Evolutionary conservation across 1,140 invertebrate genomes (phyloP), one percentile per base, ranked within the genome.

Genomic region (Hylyphantes graminicola): DNA sequence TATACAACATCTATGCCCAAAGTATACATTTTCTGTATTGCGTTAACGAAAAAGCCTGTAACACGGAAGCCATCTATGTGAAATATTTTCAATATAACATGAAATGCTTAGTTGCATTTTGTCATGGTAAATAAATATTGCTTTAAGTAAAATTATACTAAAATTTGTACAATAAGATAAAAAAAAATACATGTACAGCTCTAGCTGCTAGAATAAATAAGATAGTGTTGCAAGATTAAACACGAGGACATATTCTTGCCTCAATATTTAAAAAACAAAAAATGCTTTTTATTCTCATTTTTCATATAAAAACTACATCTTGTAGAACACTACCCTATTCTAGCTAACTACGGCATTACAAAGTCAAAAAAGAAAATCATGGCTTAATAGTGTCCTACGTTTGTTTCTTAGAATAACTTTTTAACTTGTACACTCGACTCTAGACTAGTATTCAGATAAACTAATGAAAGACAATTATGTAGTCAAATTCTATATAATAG

Each of bases 101-200:
- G 19, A 75, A 82, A 63, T 55, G 53, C 65, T 67, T 57, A 63
- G 19, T 64, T 67, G 72, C 75, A 74, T 83, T 74, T 82, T 85
- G 73, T 85, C 73, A 85, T 77, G 82, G 63, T 85, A 70, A 85
- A 77, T 85, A 76, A 85, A 85, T 85, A 85, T 85, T 85, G 82
- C 82, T 76, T 85, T 85, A 85, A 85, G 73, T 74, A 83, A 85
- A 82, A 85, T 59, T 59, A 83, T 61, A 83, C 64, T 85, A 70
- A 63, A 85, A 77, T 85, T 85, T 85, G 82, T 85, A 85, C 74
- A 85, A 76, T 76, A 85, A 68, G 64, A 76, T 85, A 54, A 76
- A 68, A 85, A 35, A 77, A 85, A 85, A 85, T 77, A 77, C 64
- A 77, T 81, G 68, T 54, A 75, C 53, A 83, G 80, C 80, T 83